These are phyloP conservation scores for Rhinogobius similis DNA, from an alignment of 2,113 vertebrate genomes.

Conservation along the genomic window DNA sequence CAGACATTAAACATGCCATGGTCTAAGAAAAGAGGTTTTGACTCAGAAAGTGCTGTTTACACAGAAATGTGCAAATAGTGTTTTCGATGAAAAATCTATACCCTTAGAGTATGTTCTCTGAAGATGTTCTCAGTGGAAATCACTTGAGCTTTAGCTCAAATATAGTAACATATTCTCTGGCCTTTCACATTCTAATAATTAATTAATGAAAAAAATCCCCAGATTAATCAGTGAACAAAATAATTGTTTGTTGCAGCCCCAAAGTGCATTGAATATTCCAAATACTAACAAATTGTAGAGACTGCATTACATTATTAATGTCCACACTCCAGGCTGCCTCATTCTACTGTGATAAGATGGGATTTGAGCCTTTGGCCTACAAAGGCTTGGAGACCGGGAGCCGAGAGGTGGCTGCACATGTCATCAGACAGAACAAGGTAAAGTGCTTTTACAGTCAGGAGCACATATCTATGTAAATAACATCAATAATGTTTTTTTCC, in stretches of 20 bases:
- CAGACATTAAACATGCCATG: background rate
- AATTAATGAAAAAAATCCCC: background rate
- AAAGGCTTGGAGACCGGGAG: constrained; percentile 82
- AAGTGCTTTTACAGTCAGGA: background rate
- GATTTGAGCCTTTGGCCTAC: constrained; percentile 81
- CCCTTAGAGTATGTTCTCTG: too few relatives aligned
- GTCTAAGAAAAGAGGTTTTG: background rate
- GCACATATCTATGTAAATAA: background rate
- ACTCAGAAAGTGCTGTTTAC: too few relatives aligned
- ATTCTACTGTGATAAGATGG: constrained; percentile 83
- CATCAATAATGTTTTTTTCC: constrained; percentile 21
- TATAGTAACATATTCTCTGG: too few relatives aligned
- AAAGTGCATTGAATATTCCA: background rate
- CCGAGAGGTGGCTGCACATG: constrained; percentile 78
- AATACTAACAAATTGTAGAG: background rate
- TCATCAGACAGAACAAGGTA: constrained; percentile 82
- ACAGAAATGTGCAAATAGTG: background rate
- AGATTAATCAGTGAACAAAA: background rate
- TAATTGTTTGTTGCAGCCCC: too few relatives aligned
- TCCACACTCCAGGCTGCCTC: constrained; percentile 68
- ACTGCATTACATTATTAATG: background rate
- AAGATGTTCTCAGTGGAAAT: too few relatives aligned
- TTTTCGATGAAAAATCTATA: too few relatives aligned
- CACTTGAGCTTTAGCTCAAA: too few relatives aligned
- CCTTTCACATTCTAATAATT: background rate